Evolutionary conservation across 2,797 vertebrate genomes (phyloP).

Genomic region (Cossypha polioptera): DNA sequence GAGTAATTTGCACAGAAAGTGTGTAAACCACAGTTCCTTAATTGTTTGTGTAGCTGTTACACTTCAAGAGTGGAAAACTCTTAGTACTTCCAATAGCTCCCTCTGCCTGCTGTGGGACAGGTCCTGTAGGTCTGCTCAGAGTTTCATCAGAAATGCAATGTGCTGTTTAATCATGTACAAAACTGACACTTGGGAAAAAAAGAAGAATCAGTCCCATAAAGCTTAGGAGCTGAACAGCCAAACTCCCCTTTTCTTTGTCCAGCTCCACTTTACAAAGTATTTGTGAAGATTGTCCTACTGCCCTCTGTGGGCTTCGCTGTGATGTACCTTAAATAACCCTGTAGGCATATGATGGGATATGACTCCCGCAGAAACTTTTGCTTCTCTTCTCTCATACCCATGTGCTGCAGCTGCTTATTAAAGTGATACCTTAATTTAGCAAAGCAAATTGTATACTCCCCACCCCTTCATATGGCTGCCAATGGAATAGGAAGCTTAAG

Average conservation of each 20-base stretch:
- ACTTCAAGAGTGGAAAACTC: background rate
- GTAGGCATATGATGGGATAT: background rate
- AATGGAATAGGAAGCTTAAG: background rate
- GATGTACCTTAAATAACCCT: background rate
- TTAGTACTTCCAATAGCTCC: background rate
- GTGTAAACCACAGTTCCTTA: background rate
- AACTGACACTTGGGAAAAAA: accelerated
- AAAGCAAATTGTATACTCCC: background rate
- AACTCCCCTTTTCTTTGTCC: background rate
- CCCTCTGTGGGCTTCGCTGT: background rate
- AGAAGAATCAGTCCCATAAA: background rate
- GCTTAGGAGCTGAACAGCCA: background rate
- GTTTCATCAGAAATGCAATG: background rate
- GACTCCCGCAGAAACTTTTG: background rate
- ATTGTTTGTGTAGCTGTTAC: background rate
- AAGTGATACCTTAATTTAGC: background rate
- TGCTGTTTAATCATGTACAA: background rate
- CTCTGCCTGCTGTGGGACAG: background rate
- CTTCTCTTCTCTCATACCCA: background rate
- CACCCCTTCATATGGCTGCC: background rate
- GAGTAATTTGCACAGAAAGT: background rate
- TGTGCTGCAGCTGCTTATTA: background rate
- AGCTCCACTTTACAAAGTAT: background rate
- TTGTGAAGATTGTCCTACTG: background rate
- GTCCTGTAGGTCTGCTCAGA: background rate